Conservation (phyloP, 2,888 invertebrate species). For the Chaitophorus viminalis region DNA sequence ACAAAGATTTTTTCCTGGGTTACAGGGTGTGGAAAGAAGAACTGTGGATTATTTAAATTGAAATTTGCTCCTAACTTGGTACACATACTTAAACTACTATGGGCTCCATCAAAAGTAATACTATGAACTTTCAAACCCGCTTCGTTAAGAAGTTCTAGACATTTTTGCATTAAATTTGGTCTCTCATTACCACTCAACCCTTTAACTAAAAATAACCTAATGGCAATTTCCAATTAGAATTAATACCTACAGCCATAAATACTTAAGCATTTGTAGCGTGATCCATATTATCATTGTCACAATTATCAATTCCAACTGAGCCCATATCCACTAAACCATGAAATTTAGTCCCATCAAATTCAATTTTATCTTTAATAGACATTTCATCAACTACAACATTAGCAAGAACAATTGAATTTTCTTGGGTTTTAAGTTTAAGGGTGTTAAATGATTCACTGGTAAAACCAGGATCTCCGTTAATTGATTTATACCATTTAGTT, state of each 20-base stretch:
- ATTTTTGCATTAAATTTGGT: conserved; percentile 22
- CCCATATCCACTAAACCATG: conserved; percentile 18
- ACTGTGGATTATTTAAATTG: not conserved
- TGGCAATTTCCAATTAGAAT: not conserved
- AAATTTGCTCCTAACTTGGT: conserved; percentile 13
- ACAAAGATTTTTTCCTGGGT: not conserved
- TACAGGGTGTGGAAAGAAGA: conserved; percentile 6
- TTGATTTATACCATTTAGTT: not conserved
- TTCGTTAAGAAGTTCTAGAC: not conserved
- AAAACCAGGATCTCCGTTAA: conserved; percentile 16
- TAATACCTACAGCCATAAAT: conserved; percentile 6
- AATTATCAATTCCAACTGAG: too few species aligned
- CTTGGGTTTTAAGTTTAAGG: not conserved
- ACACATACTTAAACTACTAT: conserved; percentile 18
- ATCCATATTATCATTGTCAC: too few species aligned
- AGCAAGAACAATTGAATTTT: not conserved
- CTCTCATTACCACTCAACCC: not conserved
- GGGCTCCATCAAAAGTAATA: conserved; percentile 2
- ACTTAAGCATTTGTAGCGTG: too few species aligned
- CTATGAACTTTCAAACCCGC: not conserved
- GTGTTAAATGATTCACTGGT: conserved; percentile 9
- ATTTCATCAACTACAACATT: conserved; percentile 15
- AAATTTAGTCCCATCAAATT: conserved; percentile 16
- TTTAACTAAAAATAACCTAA: conserved; percentile 8
- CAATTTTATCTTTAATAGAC: conserved; percentile 11